Evolutionary conservation across 2,113 vertebrate genomes (phyloP).

Genomic region (Urocolius indicus): DNA sequence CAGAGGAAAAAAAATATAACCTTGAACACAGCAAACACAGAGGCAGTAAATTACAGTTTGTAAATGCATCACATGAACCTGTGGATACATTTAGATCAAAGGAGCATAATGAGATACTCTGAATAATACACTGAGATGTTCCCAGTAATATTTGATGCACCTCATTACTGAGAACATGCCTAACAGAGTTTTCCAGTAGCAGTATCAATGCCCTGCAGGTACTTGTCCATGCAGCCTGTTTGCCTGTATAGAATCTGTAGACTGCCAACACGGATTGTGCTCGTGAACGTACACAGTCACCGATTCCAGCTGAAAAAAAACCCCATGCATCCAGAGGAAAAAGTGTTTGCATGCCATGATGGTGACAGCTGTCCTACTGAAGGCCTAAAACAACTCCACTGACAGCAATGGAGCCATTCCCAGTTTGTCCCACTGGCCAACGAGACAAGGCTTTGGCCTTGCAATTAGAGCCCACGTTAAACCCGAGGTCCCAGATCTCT

Average conservation of each 20-base stretch:
- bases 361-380: not conserved
- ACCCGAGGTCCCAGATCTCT: not conserved
- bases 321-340: not conserved
- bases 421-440: not conserved
- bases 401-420: not conserved
- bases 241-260: slow-evolving; percentile 32
- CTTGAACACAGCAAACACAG: not conserved
- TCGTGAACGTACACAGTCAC: not conserved
- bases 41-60: slow-evolving; percentile 5
- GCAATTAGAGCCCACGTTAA: not conserved
- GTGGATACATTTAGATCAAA: slow-evolving; percentile 41
- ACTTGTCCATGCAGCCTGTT: not conserved
- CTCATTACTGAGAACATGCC: slow-evolving; percentile 66
- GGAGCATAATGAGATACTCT: slow-evolving; percentile 55
- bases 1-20: slow-evolving; percentile 17
- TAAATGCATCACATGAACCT: slow-evolving; percentile 46
- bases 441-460: not conserved
- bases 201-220: slow-evolving; percentile 68
- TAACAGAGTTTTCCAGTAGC: slow-evolving; percentile 50
- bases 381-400: not conserved
- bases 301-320: slow-evolving; percentile 10
- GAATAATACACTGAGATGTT: slow-evolving; percentile 30
- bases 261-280: slow-evolving; percentile 17
- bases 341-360: not conserved
- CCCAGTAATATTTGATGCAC: slow-evolving; percentile 61